Evolutionary conservation across 1,140 invertebrate genomes (phyloP).

Genomic region (Phocides pigmalion): DNA sequence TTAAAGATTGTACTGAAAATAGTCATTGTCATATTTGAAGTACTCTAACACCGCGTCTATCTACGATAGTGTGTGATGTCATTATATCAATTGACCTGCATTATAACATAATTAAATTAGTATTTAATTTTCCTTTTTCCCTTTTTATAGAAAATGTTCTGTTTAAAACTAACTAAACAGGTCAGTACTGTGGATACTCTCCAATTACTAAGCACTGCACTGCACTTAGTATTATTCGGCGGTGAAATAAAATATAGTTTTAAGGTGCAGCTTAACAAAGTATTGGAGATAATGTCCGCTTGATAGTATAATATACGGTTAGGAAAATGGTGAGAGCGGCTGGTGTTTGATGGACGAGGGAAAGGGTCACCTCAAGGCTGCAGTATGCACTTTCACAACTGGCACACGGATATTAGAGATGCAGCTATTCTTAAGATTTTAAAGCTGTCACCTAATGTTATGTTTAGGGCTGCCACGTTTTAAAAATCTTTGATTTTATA

Average conservation of each 20-base stretch:
- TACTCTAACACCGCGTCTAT: too few relatives aligned
- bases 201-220: constrained; percentile 43
- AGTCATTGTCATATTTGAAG: too few relatives aligned
- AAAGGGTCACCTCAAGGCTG: constrained; percentile 77
- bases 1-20: too few relatives aligned
- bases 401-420: constrained; percentile 57
- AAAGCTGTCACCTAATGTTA: constrained; percentile 18
- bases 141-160: too few relatives aligned
- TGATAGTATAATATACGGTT: constrained; percentile 70
- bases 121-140: too few relatives aligned
- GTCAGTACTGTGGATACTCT: constrained; percentile 3
- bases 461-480: constrained; percentile 7
- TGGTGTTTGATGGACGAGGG: constrained; percentile 76
- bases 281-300: constrained; percentile 64
- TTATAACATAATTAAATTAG: too few relatives aligned
- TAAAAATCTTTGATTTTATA: too few relatives aligned
- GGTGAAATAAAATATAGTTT: constrained; percentile 36
- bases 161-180: neutral
- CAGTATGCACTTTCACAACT: constrained; percentile 77
- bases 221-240: constrained; percentile 23
- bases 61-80: too few relatives aligned
- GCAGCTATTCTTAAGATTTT: constrained; percentile 52
- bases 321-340: constrained; percentile 66
- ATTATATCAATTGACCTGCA: too few relatives aligned
- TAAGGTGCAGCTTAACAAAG: constrained; percentile 39